Conservation (phyloP, 2,797 vertebrate species). For the Diplodus sargus region DNA sequence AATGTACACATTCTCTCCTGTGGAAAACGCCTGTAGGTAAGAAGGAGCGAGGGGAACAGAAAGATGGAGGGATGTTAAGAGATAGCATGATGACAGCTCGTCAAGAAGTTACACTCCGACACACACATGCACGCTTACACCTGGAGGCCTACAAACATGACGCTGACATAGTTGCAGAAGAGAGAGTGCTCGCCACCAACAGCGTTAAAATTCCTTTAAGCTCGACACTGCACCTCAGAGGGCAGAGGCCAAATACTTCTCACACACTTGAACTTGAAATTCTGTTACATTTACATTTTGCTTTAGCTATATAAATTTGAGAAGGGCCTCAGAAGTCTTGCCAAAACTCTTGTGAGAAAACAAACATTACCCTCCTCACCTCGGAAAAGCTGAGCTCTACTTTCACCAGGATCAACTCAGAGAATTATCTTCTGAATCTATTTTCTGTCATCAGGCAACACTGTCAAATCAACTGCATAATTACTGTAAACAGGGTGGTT, state of each 20-base stretch:
- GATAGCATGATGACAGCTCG: constrained; percentile 28
- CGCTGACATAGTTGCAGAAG: not conserved
- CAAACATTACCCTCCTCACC: not conserved
- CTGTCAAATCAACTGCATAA: not conserved
- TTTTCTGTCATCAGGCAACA: not conserved
- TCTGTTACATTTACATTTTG: not conserved
- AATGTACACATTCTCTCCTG: constrained; percentile 9
- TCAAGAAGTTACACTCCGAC: not conserved
- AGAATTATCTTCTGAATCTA: too few species aligned
- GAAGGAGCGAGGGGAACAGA: not conserved
- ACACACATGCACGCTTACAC: constrained; percentile 28
- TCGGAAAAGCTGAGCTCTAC: not conserved
- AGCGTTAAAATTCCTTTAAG: not conserved
- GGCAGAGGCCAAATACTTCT: not conserved
- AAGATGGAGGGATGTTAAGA: constrained; percentile 3
- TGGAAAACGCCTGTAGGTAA: constrained; percentile 28
- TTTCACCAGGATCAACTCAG: not conserved
- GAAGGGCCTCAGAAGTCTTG: not conserved
- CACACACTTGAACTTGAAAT: not conserved
- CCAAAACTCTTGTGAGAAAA: constrained; percentile 4
- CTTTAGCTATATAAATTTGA: not conserved
- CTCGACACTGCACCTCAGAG: not conserved
- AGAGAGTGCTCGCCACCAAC: not conserved
- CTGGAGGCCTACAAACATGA: not conserved
- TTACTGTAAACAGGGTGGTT: constrained; percentile 6